These are phyloP conservation scores for Portunus trituberculatus DNA, from an alignment of 1,140 invertebrate genomes.

Conservation along the genomic window DNA sequence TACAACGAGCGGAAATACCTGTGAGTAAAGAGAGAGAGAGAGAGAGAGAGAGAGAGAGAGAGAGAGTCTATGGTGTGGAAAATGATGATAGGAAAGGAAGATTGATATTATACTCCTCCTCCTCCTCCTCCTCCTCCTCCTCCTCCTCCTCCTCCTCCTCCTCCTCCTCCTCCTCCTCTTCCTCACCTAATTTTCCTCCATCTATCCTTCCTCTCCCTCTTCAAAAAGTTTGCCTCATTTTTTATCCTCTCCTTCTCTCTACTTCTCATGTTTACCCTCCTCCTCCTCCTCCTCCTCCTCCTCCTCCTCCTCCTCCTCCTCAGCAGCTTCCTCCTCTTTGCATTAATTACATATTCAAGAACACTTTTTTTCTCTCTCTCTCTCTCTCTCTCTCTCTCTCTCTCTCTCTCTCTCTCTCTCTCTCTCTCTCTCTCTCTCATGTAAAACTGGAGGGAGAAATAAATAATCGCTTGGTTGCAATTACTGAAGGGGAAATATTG, in stretches of 20 bases:
- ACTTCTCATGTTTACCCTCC: background rate
- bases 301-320: slow-evolving; percentile 16
- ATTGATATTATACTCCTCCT: background rate
- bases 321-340: background rate
- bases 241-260: background rate
- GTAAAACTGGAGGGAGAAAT: no score
- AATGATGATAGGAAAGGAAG: background rate
- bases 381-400: no score
- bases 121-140: slow-evolving; percentile 5
- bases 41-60: background rate
- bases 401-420: no score
- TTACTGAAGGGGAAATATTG: no score
- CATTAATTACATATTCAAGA: no score
- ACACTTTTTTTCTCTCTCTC: no score
- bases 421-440: no score
- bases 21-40: slow-evolving; percentile 2
- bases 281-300: slow-evolving; percentile 16
- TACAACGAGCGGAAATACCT: background rate
- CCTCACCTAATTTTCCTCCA: background rate
- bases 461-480: no score
- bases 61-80: background rate
- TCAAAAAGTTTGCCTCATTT: background rate
- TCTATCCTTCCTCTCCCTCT: background rate
- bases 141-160: background rate
- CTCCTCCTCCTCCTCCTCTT: slow-evolving; percentile 7